These are phyloP conservation scores for Ptychochromis oligacanthus DNA, from an alignment of 2,113 vertebrate genomes.

Conservation along the genomic window DNA sequence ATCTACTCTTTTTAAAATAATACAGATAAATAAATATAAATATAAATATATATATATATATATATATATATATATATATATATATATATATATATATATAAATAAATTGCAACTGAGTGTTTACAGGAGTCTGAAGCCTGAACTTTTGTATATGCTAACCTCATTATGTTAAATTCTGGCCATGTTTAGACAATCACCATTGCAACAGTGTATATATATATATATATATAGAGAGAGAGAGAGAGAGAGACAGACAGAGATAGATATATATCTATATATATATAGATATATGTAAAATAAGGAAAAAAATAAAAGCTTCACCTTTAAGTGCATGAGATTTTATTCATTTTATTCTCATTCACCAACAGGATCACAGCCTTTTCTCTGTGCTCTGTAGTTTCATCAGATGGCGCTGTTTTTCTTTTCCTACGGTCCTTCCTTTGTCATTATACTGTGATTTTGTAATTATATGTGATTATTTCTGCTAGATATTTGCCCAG, in stretches of 20 bases:
- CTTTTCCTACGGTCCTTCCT: background rate
- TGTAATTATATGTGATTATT: slow-evolving; percentile 42
- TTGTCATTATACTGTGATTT: slow-evolving; percentile 9
- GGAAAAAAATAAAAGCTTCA: background rate
- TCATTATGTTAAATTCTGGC: background rate
- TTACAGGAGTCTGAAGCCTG: background rate
- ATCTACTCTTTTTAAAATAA: too few species aligned
- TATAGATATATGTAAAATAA: too few species aligned
- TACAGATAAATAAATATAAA: too few species aligned
- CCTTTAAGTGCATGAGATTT: too few species aligned
- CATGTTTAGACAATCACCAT: background rate
- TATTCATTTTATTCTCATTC: too few species aligned
- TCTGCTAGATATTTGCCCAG: slow-evolving; percentile 32
- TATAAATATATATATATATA: too few species aligned
- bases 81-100: too few species aligned
- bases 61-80: too few species aligned
- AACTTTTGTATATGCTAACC: background rate
- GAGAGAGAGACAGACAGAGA: too few species aligned
- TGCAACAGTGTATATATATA: background rate
- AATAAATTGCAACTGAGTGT: background rate
- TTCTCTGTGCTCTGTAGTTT: background rate
- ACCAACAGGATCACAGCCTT: background rate
- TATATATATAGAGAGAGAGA: too few species aligned
- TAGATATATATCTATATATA: too few species aligned
- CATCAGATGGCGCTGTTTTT: background rate